phyloP scores from a whole-genome alignment of 2,113 vertebrate species.

The Hypocryptadius cinnamomeus region DNA sequence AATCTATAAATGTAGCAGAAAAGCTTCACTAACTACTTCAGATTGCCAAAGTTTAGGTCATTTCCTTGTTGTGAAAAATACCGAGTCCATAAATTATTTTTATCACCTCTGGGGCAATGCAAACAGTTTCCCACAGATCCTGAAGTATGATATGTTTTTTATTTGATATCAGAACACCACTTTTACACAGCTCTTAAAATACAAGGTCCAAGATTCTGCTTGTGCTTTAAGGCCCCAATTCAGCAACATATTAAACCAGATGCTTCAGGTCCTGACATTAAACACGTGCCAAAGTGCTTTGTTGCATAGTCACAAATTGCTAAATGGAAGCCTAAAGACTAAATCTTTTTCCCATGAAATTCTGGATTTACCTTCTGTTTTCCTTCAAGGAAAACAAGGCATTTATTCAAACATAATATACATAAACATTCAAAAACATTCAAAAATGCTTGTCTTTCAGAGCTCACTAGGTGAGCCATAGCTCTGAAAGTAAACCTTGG shows the following conservation, averaged over 20 bases:
- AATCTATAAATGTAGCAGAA: conserved; percentile 74
- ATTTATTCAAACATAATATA: not conserved
- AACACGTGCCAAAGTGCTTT: conserved; percentile 39
- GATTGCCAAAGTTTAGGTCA: conserved; percentile 72
- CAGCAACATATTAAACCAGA: conserved; percentile 44
- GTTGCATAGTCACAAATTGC: not conserved
- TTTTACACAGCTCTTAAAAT: conserved; percentile 53
- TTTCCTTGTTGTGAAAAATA: conserved; percentile 73
- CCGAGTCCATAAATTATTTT: conserved; percentile 73
- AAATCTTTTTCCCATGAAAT: not conserved
- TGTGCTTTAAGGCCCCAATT: conserved; percentile 22
- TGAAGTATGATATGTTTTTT: conserved; percentile 55
- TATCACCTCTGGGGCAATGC: conserved; percentile 69
- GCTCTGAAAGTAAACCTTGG: not conserved
- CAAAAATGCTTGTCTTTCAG: not conserved
- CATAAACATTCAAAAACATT: not conserved
- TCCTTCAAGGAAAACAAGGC: not conserved
- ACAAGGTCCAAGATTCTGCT: conserved; percentile 20
- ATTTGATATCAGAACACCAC: conserved; percentile 57
- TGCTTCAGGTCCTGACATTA: conserved; percentile 20
- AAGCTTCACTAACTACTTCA: conserved; percentile 67
- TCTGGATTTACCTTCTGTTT: not conserved
- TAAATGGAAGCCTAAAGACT: not conserved
- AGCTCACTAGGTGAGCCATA: not conserved
- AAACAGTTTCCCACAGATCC: conserved; percentile 72